Evolutionary conservation across 2,888 invertebrate genomes (phyloP), one percentile per base, ranked within the genome.

Genomic region (Drosophila helvetica): DNA sequence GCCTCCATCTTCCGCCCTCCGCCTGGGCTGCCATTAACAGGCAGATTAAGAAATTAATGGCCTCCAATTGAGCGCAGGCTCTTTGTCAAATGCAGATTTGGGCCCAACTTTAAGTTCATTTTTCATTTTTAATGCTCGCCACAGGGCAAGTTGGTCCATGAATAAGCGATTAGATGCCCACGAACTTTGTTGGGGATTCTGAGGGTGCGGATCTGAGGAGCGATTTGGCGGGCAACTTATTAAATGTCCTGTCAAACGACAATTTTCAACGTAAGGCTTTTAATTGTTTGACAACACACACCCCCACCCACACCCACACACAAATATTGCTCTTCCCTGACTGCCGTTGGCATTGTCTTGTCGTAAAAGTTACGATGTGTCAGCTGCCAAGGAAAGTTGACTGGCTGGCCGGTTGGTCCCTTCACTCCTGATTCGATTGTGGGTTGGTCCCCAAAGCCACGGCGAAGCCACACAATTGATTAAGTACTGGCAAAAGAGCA

Each of bases 11-110:
- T 15, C 15, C 33, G 0, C 12, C 8, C 18, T 9, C 30, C 48
- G 17, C 38, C 52, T 47, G 46, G 47, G 27, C 12, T 72, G 59
- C 57, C 71, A 71, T 71, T 63, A 50, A 53, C 72, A 71, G 55
- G 62, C 61, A 67, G 74, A 74, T 74, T 74, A 74, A 59, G 68
- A 68, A 74, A 74, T 74, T 74, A 74, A 74, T 74, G 74, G 57
- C 74, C 74, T 63, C 58, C 74, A 62, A 74, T 74, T 73, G 74
- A 67, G 67, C 51, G 45, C 33, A 19, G 61, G 51, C 74, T 48
- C 56, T 65, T 73, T 65, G 58, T 65, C 74, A 65, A 53, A 42
- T 46, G 54, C 55, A 45, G 65, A 59, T 72, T 59, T 43, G 64
- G 53, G 70, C 15, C 55, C 53, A 57, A 72, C 65, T 73, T 73